These are phyloP conservation scores for Passer domesticus DNA, from an alignment of 2,113 vertebrate genomes.

Conservation along the genomic window DNA sequence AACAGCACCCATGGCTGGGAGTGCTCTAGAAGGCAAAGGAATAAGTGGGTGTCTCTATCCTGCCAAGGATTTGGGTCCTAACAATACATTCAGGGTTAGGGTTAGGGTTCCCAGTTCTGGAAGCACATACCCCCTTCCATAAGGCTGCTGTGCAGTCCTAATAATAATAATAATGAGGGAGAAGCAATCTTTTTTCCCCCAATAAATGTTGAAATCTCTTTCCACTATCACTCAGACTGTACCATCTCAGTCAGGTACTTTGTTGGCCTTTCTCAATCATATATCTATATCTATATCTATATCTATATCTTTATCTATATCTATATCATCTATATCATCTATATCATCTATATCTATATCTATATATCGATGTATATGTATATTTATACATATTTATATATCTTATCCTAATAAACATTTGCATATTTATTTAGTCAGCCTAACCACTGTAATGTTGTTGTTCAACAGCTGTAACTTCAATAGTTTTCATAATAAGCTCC, in stretches of 20 bases:
- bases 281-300: too few relatives aligned
- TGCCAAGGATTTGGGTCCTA: not conserved
- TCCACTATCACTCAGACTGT: not conserved
- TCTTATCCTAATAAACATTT: not conserved
- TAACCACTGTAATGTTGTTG: not conserved
- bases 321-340: too few relatives aligned
- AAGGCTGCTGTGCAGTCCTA: not conserved
- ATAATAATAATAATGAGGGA: not conserved
- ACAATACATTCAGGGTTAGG: not conserved
- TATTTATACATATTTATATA: not conserved
- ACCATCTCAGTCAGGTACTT: not conserved
- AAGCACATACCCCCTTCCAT: not conserved
- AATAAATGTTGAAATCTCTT: not conserved
- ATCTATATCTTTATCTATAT: not conserved
- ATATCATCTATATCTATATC: not conserved
- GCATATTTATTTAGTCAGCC: not conserved
- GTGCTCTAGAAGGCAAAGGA: not conserved
- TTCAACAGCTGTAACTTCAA: not conserved
- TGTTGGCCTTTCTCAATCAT: not conserved
- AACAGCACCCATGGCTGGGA: conserved; percentile 8
- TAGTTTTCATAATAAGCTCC: not conserved
- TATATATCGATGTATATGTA: not conserved
- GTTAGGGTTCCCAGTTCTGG: not conserved
- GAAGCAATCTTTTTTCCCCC: not conserved
- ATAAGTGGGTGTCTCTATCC: not conserved